Evolutionary conservation across 2,888 invertebrate genomes (phyloP).

Genomic region (Neria commutata): DNA sequence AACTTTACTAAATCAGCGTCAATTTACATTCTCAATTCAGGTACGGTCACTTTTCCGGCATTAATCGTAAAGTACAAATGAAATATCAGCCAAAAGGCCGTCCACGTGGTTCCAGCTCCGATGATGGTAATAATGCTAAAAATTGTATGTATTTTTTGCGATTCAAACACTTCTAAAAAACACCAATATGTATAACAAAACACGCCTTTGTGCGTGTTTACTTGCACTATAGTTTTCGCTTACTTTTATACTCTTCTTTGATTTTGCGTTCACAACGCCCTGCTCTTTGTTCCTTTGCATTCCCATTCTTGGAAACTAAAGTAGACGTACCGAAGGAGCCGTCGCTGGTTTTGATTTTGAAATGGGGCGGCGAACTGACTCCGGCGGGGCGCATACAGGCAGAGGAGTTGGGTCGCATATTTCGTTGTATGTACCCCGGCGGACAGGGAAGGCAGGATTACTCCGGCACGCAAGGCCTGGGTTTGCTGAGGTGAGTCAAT

Average conservation of each 20-base stretch:
- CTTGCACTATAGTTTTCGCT: neutral
- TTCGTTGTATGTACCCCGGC: constrained; percentile 99
- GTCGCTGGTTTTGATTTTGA: constrained; percentile 92
- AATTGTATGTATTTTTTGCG: constrained; percentile 39
- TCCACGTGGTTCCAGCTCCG: constrained; percentile 88
- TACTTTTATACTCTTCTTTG: neutral
- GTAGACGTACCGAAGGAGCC: constrained; percentile 87
- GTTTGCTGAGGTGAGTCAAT: constrained; percentile 73
- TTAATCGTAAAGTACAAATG: constrained; percentile 99
- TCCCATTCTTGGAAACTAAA: constrained; percentile 23
- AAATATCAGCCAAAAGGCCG: constrained; percentile 97
- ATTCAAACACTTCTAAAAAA: constrained; percentile 3
- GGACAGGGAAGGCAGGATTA: constrained; percentile 93
- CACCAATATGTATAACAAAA: neutral
- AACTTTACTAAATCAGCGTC: constrained; percentile 4
- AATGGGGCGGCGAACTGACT: constrained; percentile 99
- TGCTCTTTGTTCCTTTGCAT: neutral
- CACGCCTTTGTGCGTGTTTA: neutral
- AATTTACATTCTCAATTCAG: constrained; percentile 63
- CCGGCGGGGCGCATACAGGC: constrained; percentile 97
- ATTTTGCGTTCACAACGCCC: neutral
- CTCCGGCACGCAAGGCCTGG: constrained; percentile 93
- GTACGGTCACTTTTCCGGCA: constrained; percentile 99
- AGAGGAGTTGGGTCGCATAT: constrained; percentile 95
- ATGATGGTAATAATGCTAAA: constrained; percentile 75